Base-by-base conservation (phyloP, 2,797 vertebrate genomes). In the Botia kubotai region DNA sequence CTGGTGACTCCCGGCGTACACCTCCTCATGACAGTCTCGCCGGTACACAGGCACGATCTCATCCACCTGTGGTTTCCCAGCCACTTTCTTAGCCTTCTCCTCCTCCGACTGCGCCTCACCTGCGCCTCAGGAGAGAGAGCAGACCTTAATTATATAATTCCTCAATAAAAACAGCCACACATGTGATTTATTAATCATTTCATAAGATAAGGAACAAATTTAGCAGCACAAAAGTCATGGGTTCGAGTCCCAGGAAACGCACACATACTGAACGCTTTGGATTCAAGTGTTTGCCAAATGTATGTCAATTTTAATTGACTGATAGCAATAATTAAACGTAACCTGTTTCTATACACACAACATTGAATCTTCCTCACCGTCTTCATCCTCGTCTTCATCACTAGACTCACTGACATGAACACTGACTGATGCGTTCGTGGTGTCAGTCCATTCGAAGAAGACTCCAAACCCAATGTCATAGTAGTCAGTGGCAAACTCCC, bases 31-130 rank as follows among this genome's bases (percentile, higher is more conserved):
- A 95, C 98, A 99, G 96, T 99, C 98, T 91, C 98, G 94, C 93
- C 98, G 95, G 93, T 98, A 99, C 87, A 99, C 98, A 90, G 98
- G 98, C 92, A 99, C 98, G 71, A 99, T 97, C 95, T 99, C 98
- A 85, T 98, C 97, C 93, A 98, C 94, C 89, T 98, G 94, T 77
- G 97, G 96, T 91, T 99, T 99, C 87, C 87, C 96, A 68, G 95
- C 91, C 81, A 95, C 96, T 91, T 97, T 98, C 93, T 97, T 98
- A 77, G 95, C 94, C 92, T 97, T 99, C 90, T 97, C 97, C 91
- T 96, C 97, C 84, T 92, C 94, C n/a, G 83, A 96, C 80, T 94
- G 88, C 76, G 93, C 94, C 63, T 99, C 97, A 88, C 91, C 92
- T 94, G 80, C 19, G 29, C n/a, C n/a, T n/a, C n/a, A 29, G 76